Base-by-base conservation (phyloP, 2,797 vertebrate species). In the Macrochelys suwanniensis region DNA sequence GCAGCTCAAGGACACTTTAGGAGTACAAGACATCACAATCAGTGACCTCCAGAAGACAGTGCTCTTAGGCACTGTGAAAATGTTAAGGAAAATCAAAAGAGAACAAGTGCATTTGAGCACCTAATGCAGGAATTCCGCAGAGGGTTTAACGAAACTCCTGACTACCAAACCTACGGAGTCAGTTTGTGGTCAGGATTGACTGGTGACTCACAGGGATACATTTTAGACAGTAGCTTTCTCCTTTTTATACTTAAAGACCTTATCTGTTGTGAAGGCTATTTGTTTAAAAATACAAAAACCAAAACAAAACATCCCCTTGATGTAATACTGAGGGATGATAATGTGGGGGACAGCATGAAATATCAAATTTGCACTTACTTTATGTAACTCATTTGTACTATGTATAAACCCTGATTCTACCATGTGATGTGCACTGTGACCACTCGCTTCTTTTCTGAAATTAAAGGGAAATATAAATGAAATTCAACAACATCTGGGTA, bases 261-360 rank as follows among this genome's bases (percentile, higher is more conserved):
- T 37, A 37, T 23, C 17, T 23, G 19, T 42, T 42, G 37, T 71
- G 37, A 71, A 71, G 68, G 11, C n/a, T 42, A 71, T 42, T 42
- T 37, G 37, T 71, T 42, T 71, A 42, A 71, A 68, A 71, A 71
- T 71, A 71, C 68, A 71, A 42, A 37, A 71, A 37, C 26, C 19
- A 65, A 65, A 57, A 28, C 26, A 61, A 61, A 71, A 71, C 37
- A 25, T 42, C 21, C 68, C 68, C 21, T 42, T 71, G 21, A 65
- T 19, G 31, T n/a, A 65, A 65, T 65, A 65, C 16, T 94, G 89
- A 96, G 80, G 88, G 86, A 87, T 93, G 92, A 93, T 5, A 91
- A 47, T 54, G 3, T 47, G 28, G 26, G 8, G 42, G 26, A 26
- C 42, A 13, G 26, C 25, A 49, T 77, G 28, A 77, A 77, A 47